Base-by-base conservation (phyloP, 2,888 invertebrate genomes). In the Caenorhabditis imperialis region DNA sequence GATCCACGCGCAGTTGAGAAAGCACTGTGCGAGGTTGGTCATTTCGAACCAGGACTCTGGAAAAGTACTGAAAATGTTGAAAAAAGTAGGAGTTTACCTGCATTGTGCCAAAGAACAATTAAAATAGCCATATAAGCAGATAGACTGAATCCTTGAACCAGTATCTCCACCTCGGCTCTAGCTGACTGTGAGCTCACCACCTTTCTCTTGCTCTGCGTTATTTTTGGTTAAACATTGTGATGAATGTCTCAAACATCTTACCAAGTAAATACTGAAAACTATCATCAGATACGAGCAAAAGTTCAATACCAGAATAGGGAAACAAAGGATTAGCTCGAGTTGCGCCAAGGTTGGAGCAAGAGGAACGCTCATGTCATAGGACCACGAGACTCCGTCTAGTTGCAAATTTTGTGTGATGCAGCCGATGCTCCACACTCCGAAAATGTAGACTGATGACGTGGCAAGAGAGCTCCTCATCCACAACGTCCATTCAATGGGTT, bases 71-170 rank as follows among this genome's bases (percentile, higher is more conserved):
- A n/a, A n/a, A n/a, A n/a, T n/a, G n/a, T n/a, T n/a, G n/a, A n/a
- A n/a, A n/a, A n/a, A n/a, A n/a, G n/a, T n/a, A n/a, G n/a, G n/a
- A n/a, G n/a, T n/a, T n/a, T n/a, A 40, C 50, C 74, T 16, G 53
- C 69, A 40, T 69, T 51, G n/a, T 74, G 74, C 69, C 69, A 74
- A 0, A 69, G 14, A n/a, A 23, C 7, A 14, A 74, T 69, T 14
- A 69, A 3, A 2, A 22, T 18, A 1, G 62, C 51, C 62, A 69
- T 62, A 45, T 75, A 75, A 3, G 33, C 12, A 1, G 75, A 69
- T 0, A 62, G n/a, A 20, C 69, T 33, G 2, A 54, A 48, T 3
- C 69, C 57, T 22, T 75, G 75, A 2, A 48, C 23, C 8, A 75
- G 44, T 27, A 70, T 63, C 2, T 27, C 23, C 1, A 72, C 20